Conservation (phyloP, 1,140 invertebrate species). For the Drosophila aff. region DNA sequence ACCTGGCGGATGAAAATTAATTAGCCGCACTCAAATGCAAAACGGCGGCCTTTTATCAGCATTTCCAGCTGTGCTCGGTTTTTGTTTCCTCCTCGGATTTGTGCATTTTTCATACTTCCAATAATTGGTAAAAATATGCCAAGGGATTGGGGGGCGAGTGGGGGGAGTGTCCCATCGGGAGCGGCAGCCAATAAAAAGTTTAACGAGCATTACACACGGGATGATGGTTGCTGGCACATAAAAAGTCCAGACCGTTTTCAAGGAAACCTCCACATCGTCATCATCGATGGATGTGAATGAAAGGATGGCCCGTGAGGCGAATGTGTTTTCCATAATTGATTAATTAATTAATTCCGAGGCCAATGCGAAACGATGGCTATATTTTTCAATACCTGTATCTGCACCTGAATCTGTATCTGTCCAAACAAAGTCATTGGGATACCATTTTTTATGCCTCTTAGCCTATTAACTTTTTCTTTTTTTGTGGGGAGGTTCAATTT, state of each 20-base stretch:
- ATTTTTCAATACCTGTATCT: slow-evolving; percentile 18
- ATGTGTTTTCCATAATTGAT: slow-evolving; percentile 77
- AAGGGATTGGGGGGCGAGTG: neutral
- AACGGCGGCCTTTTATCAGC: slow-evolving; percentile 41
- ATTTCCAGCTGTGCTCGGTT: slow-evolving; percentile 59
- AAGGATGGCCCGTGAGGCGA: slow-evolving; percentile 28
- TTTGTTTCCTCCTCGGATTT: slow-evolving; percentile 48
- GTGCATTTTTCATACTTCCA: slow-evolving; percentile 61
- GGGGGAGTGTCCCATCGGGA: slow-evolving; percentile 29
- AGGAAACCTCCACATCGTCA: slow-evolving; percentile 46
- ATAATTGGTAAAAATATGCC: slow-evolving; percentile 59
- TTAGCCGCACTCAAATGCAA: slow-evolving; percentile 57
- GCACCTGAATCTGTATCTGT: slow-evolving; percentile 10
- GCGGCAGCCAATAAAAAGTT: slow-evolving; percentile 69
- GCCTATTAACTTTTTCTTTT: neutral
- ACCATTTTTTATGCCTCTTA: slow-evolving; percentile 28
- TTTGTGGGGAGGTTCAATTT: no score
- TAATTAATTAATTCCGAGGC: slow-evolving; percentile 69
- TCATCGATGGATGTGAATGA: slow-evolving; percentile 18
- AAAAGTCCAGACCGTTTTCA: slow-evolving; percentile 58
- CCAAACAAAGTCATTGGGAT: slow-evolving; percentile 41
- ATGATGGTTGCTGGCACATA: slow-evolving; percentile 48
- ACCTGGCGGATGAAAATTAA: slow-evolving; percentile 74
- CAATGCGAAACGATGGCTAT: slow-evolving; percentile 43
- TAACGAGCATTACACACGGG: slow-evolving; percentile 44